phyloP scores from a whole-genome alignment of 2,113 vertebrate genomes.

The Arizona elegans region DNA sequence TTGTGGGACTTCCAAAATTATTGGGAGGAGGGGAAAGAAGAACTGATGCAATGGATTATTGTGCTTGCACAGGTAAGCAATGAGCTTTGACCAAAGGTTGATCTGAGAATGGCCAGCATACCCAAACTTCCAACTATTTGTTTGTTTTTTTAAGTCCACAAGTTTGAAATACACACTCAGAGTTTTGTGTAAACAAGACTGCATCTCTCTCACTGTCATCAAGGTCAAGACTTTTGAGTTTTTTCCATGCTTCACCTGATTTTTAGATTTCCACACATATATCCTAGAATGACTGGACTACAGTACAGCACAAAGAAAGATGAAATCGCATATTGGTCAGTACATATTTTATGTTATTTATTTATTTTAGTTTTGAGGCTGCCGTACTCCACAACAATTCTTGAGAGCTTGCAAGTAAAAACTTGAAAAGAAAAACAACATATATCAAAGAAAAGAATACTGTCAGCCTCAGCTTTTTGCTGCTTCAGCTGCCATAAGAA shows the following conservation, averaged over 20 bases:
- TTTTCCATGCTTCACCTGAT: neutral
- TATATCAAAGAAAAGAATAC: neutral
- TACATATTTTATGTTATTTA: neutral
- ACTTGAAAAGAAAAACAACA: neutral
- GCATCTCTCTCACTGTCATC: neutral
- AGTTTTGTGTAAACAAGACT: neutral
- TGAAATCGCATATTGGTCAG: neutral
- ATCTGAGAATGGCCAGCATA: slow-evolving; percentile 61
- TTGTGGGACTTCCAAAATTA: neutral
- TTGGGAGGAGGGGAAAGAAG: neutral
- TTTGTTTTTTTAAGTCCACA: slow-evolving; percentile 32
- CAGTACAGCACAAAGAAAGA: neutral
- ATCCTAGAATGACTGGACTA: neutral
- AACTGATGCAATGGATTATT: neutral
- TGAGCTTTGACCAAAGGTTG: slow-evolving; percentile 56
- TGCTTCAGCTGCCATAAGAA: too few relatives aligned
- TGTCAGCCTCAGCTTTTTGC: too few relatives aligned
- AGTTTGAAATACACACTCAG: neutral
- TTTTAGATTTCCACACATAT: neutral
- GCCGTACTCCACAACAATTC: neutral
- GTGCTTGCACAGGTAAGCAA: slow-evolving; percentile 57
- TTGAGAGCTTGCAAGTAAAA: neutral
- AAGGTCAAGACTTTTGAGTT: neutral
- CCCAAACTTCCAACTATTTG: slow-evolving; percentile 35
- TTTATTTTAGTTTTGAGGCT: neutral